Base-by-base conservation (phyloP, 2,888 invertebrate species). In the Salticus scenicus region DNA sequence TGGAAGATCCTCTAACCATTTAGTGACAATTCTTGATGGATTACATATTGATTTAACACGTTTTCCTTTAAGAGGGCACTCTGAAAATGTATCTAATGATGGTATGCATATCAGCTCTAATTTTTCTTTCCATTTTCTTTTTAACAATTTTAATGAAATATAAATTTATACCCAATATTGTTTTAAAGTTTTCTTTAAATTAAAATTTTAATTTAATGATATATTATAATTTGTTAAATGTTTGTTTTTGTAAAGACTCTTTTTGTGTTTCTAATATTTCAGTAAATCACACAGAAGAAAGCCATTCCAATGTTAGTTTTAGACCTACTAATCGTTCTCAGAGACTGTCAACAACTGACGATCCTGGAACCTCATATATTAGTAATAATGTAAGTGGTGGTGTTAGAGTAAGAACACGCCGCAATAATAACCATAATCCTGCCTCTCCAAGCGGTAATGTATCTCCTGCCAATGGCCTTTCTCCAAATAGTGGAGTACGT, bases 1-100 rank as follows among this genome's bases (percentile, higher is more conserved):
- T 81, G 72, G 88, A 88, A 33, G 95, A 94, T 91, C 93, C 94
- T 87, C 98, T 97, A 63, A 97, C 75, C 88, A 97, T 90, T 91
- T 98, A 88, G 94, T 96, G 75, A 94, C 96, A 86, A 92, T 95
- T 76, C 93, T 98, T 76, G 95, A 96, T 92, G 97, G 97, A 8
- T 93, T 97, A 90, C 94, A 94, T 90, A 93, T 98, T 88, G 96
- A 97, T 90, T 94, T 94, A 93, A 91, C 90, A 20, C 88, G 89
- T 27, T 91, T 90, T 87, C 91, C 91, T n/a, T 89, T 90, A 31
- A 83, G 84, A 37, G 47, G 80, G 20, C 87, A 74, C 51, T 63
- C 81, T 47, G 87, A 87, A 31, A 73, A 33, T 64, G 30, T 47
- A 12, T 37, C 51, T 28, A 78, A 51, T 78, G 87, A 87, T 66